Evolutionary conservation across 2,888 invertebrate genomes (phyloP), one percentile per base, ranked within the genome.

Genomic region (Chymomyza procnemis): DNA sequence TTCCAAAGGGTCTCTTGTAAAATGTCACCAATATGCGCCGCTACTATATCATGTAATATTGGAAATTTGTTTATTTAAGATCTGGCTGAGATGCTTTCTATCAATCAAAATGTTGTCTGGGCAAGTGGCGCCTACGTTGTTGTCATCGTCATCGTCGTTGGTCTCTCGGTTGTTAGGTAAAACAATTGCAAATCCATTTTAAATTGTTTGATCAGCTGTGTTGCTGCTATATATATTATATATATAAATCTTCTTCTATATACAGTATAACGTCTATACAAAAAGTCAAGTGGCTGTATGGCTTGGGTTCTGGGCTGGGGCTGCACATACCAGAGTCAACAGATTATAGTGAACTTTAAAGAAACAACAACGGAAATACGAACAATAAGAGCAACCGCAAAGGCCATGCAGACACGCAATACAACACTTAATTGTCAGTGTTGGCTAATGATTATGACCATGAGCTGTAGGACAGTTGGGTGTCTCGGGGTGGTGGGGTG

Each of bases 161-260:
- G 16, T n/a, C 4, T 50, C 50, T 50, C 6, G 16, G 50, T 54
- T 54, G 54, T 54, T 54, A 21, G 54, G 54, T 54, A 61, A 71
- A 85, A 80, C 81, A 85, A 82, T 81, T 76, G 87, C 79, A 70
- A 76, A 85, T 87, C 82, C 79, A 82, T 85, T 81, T 77, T 87
- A 87, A 85, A 87, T 81, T 87, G 77, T 81, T 87, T 81, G 82
- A 81, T 75, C 81, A 81, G 85, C 81, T 86, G 87, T 69, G 78
- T 74, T 30, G 59, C 64, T 30, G 59, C 64, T 19, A 65, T 68
- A 63, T 64, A 46, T 64, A 46, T 12, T 64, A 71, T 76, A 57
- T 69, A 65, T 68, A 72, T 30, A 41, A 41, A 12, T 41, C 9
- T 12, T 12, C 3, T 12, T 41, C 1, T 41, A 41, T 12, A 41